phyloP scores from a whole-genome alignment of 2,797 vertebrate species.

The Labeo calbasu region DNA sequence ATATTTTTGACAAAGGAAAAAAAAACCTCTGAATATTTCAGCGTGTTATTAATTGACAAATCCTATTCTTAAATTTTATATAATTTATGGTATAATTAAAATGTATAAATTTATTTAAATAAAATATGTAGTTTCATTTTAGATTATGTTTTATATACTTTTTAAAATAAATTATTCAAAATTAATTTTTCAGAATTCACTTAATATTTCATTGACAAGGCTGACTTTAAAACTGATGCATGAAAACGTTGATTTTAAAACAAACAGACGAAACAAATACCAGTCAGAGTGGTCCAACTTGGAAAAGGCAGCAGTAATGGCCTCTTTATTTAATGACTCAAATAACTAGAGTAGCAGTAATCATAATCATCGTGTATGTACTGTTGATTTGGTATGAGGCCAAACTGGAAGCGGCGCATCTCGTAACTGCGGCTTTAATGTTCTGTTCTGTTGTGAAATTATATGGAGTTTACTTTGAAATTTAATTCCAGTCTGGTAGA shows the following conservation, averaged over 20 bases:
- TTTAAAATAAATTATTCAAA: background rate
- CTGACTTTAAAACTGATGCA: background rate
- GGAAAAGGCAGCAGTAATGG: background rate
- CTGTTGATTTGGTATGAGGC: background rate
- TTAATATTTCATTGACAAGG: background rate
- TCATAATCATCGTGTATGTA: background rate
- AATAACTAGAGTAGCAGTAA: background rate
- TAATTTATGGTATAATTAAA: no score
- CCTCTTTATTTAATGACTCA: slow-evolving; percentile 10
- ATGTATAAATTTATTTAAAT: no score
- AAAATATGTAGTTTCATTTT: no score
- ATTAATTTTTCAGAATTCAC: background rate
- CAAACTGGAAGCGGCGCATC: background rate
- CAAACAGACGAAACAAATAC: background rate
- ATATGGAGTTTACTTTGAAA: background rate
- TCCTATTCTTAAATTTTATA: no score
- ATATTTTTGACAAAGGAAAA: no score
- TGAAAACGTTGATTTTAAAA: background rate
- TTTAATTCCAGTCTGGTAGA: background rate
- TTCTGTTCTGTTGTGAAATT: background rate
- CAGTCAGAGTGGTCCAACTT: background rate
- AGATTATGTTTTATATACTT: no score
- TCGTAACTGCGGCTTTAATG: background rate
- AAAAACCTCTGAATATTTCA: no score
- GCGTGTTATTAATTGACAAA: no score